These are phyloP conservation scores for Drosophila subquinaria DNA, from an alignment of 2,888 invertebrate genomes.

Conservation along the genomic window DNA sequence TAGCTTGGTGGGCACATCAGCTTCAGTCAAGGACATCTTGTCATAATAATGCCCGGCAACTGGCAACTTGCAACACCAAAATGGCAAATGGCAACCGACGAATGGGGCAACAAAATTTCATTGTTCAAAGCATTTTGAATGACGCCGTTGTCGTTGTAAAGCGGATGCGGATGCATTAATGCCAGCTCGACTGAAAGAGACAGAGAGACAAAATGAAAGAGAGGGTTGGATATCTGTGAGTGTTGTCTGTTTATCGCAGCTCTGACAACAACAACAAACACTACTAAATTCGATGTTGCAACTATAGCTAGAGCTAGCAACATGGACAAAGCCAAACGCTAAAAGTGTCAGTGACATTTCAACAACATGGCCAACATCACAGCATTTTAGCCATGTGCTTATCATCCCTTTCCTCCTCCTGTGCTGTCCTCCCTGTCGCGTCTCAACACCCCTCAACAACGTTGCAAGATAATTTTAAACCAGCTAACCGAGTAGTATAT, in stretches of 20 bases:
- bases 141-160: constrained; percentile 26
- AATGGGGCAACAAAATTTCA: constrained; percentile 57
- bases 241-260: constrained; percentile 46
- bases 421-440: neutral
- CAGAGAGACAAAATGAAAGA: neutral
- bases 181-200: constrained; percentile 27
- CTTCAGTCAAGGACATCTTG: constrained; percentile 51
- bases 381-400: constrained; percentile 23
- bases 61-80: constrained; percentile 33
- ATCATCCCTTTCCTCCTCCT: neutral
- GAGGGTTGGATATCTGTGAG: constrained; percentile 30
- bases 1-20: constrained; percentile 20
- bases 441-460: constrained; percentile 4
- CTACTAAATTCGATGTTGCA: constrained; percentile 54
- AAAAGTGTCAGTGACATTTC: constrained; percentile 65
- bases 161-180: constrained; percentile 56
- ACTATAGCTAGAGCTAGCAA: constrained; percentile 20
- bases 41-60: constrained; percentile 51
- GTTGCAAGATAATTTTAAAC: constrained; percentile 30
- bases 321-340: constrained; percentile 34
- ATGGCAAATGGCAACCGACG: constrained; percentile 23
- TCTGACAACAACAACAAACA: constrained; percentile 11
- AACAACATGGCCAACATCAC: constrained; percentile 34
- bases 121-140: constrained; percentile 46
- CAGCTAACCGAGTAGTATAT: constrained; percentile 10